Evolutionary conservation across 2,888 invertebrate species (phyloP).

Genomic region (Tenthredo scrophulariae): DNA sequence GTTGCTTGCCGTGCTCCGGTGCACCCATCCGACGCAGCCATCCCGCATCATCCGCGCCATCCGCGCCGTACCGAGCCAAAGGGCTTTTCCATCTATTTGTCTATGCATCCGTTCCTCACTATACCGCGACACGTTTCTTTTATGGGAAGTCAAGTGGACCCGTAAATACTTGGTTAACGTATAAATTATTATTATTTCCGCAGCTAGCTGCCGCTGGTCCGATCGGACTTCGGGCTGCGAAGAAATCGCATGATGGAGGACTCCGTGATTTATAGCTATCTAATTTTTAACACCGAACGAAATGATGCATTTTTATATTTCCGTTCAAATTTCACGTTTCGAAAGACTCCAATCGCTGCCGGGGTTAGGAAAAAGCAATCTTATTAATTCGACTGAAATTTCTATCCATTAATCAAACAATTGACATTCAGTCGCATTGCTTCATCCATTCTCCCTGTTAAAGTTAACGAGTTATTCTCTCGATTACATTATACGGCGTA

Average conservation of each 20-base stretch:
- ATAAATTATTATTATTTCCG: conserved; percentile 51
- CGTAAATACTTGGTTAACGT: conserved; percentile 40
- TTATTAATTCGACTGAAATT: not conserved
- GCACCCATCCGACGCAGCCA: conserved; percentile 53
- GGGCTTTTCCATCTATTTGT: conserved; percentile 53
- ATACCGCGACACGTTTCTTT: conserved; percentile 32
- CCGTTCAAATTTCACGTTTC: not conserved
- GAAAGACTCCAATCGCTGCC: not conserved
- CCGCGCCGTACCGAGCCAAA: conserved; percentile 54
- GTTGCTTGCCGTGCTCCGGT: conserved; percentile 60
- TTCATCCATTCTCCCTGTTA: too few species aligned
- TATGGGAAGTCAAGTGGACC: conserved; percentile 37
- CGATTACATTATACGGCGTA: too few species aligned
- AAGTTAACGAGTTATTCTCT: too few species aligned
- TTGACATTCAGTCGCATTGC: not conserved
- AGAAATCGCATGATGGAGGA: not conserved
- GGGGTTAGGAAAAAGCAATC: not conserved
- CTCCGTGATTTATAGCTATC: not conserved
- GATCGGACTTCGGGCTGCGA: not conserved
- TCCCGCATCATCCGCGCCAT: conserved; percentile 61
- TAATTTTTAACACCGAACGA: not conserved
- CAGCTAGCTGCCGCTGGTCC: not conserved
- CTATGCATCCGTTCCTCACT: conserved; percentile 45
- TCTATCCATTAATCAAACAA: not conserved
- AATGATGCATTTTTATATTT: not conserved